A percentile compares a stretch with the other conserved stretches of the same genome.
Conservation (phyloP, 2,113 vertebrate species). For the Arizona elegans region DNA sequence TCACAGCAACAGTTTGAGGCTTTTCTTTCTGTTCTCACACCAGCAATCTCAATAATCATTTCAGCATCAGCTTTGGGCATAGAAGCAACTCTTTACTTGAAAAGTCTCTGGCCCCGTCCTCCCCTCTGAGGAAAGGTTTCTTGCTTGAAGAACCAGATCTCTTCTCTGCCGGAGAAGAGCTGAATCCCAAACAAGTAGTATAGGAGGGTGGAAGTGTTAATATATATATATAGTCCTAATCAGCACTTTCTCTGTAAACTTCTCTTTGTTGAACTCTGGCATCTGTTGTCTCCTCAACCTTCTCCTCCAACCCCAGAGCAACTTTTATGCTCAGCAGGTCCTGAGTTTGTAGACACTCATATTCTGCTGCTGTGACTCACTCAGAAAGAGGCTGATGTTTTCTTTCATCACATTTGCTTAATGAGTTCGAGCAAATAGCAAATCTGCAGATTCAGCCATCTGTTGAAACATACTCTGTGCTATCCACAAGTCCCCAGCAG, state of each 20-base stretch:
- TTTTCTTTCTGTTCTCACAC: background rate
- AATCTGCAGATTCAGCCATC: background rate
- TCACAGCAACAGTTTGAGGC: background rate
- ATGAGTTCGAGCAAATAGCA: background rate
- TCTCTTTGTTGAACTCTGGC: background rate
- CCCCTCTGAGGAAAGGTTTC: background rate
- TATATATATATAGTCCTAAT: background rate
- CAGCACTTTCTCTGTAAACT: background rate
- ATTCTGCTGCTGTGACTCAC: background rate
- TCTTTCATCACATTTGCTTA: background rate
- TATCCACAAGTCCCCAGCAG: background rate
- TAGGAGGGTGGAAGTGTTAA: background rate
- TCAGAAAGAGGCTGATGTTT: background rate
- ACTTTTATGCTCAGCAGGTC: background rate
- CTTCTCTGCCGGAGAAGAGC: background rate
- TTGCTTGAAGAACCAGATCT: background rate
- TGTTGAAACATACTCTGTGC: background rate
- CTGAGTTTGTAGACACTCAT: background rate
- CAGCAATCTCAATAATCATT: background rate
- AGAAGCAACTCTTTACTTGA: background rate
- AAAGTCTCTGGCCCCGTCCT: background rate
- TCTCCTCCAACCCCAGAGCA: background rate
- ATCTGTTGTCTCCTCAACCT: background rate
- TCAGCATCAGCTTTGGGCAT: background rate
- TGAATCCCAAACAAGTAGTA: background rate